Evolutionary conservation across 2,113 vertebrate species (phyloP).

Genomic region (Gymnarchus niloticus): DNA sequence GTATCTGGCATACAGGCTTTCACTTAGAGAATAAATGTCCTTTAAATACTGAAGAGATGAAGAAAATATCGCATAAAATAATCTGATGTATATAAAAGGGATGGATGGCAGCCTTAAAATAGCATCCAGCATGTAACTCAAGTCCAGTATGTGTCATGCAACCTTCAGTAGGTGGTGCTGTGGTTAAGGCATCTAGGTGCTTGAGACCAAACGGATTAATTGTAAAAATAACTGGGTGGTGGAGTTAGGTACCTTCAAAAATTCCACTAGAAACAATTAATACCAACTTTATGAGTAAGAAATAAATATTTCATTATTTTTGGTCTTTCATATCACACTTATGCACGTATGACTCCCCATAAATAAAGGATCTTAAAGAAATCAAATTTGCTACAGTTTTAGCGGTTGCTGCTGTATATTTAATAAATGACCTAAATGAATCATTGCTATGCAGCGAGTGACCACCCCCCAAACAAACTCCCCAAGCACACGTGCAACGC

Average conservation of each 20-base stretch:
- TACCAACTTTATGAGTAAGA: not conserved
- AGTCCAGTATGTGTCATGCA: not conserved
- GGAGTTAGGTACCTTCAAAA: not conserved
- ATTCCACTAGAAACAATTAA: not conserved
- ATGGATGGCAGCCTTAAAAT: not conserved
- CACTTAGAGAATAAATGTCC: too few species aligned
- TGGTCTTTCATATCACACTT: too few species aligned
- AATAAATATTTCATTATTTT: not conserved
- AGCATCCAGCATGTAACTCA: not conserved
- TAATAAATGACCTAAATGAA: too few species aligned
- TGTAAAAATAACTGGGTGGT: too few species aligned
- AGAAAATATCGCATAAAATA: not conserved
- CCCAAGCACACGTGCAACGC: too few species aligned
- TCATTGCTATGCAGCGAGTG: too few species aligned
- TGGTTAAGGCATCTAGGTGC: not conserved
- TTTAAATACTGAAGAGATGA: too few species aligned
- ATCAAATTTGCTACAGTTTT: not conserved
- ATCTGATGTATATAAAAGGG: not conserved
- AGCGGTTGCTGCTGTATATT: not conserved
- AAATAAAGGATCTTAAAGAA: too few species aligned
- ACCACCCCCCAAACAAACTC: too few species aligned
- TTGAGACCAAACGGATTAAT: not conserved
- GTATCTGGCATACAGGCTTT: not conserved
- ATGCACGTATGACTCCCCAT: too few species aligned
- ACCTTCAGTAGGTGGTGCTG: not conserved